Percentiles rank a stretch among this genome's conserved stretches.
Evolutionary conservation across 1,140 invertebrate genomes (phyloP).

Genomic region (Sitobion miscanthi): DNA sequence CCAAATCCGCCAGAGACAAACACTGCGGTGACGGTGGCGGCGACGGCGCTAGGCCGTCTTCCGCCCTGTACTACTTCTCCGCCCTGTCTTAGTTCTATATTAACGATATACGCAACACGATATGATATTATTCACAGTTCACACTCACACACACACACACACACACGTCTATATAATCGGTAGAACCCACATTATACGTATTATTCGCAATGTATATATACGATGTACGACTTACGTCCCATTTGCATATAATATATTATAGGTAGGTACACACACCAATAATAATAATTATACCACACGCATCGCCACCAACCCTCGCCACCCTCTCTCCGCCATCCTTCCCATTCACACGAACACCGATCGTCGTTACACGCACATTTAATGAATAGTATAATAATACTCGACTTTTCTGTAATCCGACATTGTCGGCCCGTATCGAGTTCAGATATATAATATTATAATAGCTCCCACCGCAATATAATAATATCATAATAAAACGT

Average conservation of each 20-base stretch:
- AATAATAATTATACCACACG: neutral
- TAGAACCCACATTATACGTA: neutral
- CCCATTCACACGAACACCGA: neutral
- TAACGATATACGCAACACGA: neutral
- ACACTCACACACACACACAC: neutral
- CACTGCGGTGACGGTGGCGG: neutral
- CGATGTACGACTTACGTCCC: neutral
- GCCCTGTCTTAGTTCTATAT: neutral
- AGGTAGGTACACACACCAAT: neutral
- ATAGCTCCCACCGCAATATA: neutral
- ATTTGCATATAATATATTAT: slow-evolving; percentile 9
- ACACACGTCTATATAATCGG: neutral
- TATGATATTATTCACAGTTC: neutral
- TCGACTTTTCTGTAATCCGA: neutral
- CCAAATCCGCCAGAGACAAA: neutral
- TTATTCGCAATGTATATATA: neutral
- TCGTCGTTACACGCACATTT: slow-evolving; percentile 6
- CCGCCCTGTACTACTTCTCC: neutral
- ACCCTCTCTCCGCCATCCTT: no score
- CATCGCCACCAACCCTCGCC: neutral
- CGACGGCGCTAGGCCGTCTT: neutral
- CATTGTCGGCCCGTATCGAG: neutral
- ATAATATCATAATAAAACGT: neutral
- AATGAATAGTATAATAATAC: neutral
- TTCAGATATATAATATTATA: neutral